Evolutionary conservation across 1,140 invertebrate genomes (phyloP), one percentile per base, ranked within the genome.

Genomic region (Uloborus diversus): DNA sequence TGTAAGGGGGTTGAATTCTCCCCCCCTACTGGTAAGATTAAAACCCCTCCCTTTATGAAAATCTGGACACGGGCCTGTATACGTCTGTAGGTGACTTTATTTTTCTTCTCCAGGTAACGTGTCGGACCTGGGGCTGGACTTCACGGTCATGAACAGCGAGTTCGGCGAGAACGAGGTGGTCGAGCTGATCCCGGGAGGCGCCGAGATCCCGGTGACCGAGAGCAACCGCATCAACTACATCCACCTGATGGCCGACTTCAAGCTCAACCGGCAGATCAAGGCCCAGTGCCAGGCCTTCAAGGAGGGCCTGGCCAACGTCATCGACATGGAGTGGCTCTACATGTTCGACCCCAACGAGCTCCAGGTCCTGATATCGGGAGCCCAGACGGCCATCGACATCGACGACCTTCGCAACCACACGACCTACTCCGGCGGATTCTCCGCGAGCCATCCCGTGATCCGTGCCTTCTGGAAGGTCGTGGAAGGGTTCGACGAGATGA

Each of bases 181-280:
- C 76, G 96, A 99, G 84, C 86, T 99, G 30, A 98, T 98, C 88
- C 92, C 94, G 2, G 92, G 93, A 81, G 97, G 97, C 11, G 88
- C 91, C 20, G 93, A 94, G 84, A 97, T 97, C 84, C 90, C 92
- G 4, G 97, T 99, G 0, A 98, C 94, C 1, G 92, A 92, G 82
- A 90, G 92, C 66, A 99, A 99, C 88, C 90, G 94, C 71, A 96
- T 98, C 85, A 96, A 99, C 86, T 99, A 99, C 85, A 96, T 99
- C 83, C 96, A 98, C 86, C 87, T 97, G 69, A 93, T 99, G 87
- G 96, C 97, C 1, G 95, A 99, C 88, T 98, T 96, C 83, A 97
- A 97, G 87, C n/a, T 75, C 13, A 81, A 81, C 56, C 30, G 37
- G n/a, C 79, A 89, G 87, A 96, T 98, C 78, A 89, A 93, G 57